Conservation (phyloP, 2,888 invertebrate genomes). For the Crocallis elinguaria region DNA sequence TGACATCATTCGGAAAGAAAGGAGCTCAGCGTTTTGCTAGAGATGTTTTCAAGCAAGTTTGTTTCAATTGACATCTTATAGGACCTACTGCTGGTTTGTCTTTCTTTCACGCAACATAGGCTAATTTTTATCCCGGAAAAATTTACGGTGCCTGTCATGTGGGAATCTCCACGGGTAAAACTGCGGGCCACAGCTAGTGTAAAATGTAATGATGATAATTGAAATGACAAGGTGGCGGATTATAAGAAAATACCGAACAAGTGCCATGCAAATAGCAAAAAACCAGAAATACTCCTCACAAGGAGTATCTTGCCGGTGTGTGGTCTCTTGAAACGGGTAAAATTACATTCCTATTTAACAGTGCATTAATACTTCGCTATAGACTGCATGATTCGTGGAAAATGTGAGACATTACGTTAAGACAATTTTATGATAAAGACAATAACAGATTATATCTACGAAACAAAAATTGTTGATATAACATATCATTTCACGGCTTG, state of each 20-base stretch:
- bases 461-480: too few relatives aligned
- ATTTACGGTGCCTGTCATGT: too few relatives aligned
- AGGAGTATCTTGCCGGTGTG: slow-evolving; percentile 39
- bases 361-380: slow-evolving; percentile 41
- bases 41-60: not conserved
- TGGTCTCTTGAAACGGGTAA: slow-evolving; percentile 50
- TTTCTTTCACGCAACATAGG: too few relatives aligned
- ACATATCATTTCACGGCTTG: too few relatives aligned
- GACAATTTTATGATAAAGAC: too few relatives aligned
- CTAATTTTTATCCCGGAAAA: too few relatives aligned
- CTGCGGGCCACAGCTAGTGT: too few relatives aligned
- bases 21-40: slow-evolving; percentile 7
- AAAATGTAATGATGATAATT: too few relatives aligned
- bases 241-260: too few relatives aligned
- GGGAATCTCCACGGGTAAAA: too few relatives aligned
- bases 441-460: too few relatives aligned
- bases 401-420: slow-evolving; percentile 40
- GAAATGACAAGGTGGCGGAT: too few relatives aligned
- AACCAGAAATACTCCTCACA: not conserved
- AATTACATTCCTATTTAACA: slow-evolving; percentile 55
- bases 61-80: not conserved
- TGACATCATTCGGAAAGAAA: slow-evolving; percentile 34
- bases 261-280: not conserved
- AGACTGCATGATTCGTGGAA: slow-evolving; percentile 37
- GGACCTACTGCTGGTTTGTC: not conserved